These are phyloP conservation scores for Menidia menidia DNA, from an alignment of 2,797 vertebrate species.

Conservation along the genomic window DNA sequence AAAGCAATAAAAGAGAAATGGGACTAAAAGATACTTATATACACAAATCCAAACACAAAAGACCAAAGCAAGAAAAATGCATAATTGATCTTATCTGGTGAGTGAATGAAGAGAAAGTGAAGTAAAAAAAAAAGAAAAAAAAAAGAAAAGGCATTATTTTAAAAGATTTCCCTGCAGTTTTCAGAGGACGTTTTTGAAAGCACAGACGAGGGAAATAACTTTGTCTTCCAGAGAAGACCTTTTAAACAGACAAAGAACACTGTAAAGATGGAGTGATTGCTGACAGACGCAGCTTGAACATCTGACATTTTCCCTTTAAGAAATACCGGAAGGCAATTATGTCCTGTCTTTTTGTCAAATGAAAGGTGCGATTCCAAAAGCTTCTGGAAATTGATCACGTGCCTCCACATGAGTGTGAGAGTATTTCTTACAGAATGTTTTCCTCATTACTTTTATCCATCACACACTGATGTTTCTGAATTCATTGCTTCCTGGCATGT, in stretches of 20 bases:
- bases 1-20: background rate
- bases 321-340: no score
- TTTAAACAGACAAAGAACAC: background rate
- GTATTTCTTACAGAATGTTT: background rate
- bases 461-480: background rate
- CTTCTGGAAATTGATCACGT: no score
- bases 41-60: background rate
- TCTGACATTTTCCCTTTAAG: background rate
- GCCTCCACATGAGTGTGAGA: background rate
- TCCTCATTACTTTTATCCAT: background rate
- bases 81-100: slow-evolving; percentile 12
- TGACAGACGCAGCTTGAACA: background rate
- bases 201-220: background rate
- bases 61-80: background rate
- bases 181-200: background rate
- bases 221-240: background rate
- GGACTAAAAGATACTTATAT: background rate
- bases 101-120: background rate
- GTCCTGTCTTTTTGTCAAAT: background rate
- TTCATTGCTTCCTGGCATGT: background rate
- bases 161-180: background rate
- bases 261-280: background rate
- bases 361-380: background rate
- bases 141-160: background rate
- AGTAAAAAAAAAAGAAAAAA: background rate